Evolutionary conservation across 2,888 invertebrate genomes (phyloP).

Genomic region (Campopleginae sp.): DNA sequence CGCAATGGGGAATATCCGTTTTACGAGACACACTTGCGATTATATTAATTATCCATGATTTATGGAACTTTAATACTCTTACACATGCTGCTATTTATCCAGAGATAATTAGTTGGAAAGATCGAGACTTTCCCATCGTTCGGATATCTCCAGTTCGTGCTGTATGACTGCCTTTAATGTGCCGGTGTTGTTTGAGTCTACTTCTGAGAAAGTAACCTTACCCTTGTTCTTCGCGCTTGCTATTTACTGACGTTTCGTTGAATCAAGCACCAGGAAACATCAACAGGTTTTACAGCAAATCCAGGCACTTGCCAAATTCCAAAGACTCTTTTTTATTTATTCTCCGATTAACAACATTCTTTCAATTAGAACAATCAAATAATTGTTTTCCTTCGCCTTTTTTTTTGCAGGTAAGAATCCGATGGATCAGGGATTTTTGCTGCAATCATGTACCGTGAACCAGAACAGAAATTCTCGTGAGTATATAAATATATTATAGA

Average conservation of each 20-base stretch:
- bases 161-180: slow-evolving; percentile 2
- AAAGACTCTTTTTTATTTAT: background rate
- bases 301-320: background rate
- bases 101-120: slow-evolving; percentile 47
- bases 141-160: slow-evolving; percentile 2
- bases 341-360: background rate
- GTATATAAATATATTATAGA: slow-evolving; percentile 37
- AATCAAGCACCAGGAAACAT: background rate
- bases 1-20: slow-evolving; percentile 11
- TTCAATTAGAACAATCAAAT: slow-evolving; percentile 10
- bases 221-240: background rate
- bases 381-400: slow-evolving; percentile 24
- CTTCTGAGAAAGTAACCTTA: slow-evolving; percentile 36
- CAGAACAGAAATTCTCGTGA: slow-evolving; percentile 60
- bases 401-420: slow-evolving; percentile 62
- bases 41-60: slow-evolving; percentile 58
- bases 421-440: slow-evolving; percentile 59
- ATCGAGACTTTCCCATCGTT: slow-evolving; percentile 48
- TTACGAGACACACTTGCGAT: slow-evolving; percentile 41
- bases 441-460: slow-evolving; percentile 61
- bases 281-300: background rate
- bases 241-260: background rate
- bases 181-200: background rate
- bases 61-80: slow-evolving; percentile 16
- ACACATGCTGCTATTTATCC: slow-evolving; percentile 26